phyloP scores from a whole-genome alignment of 1,140 invertebrate species.

The Drosophila willistoni region DNA sequence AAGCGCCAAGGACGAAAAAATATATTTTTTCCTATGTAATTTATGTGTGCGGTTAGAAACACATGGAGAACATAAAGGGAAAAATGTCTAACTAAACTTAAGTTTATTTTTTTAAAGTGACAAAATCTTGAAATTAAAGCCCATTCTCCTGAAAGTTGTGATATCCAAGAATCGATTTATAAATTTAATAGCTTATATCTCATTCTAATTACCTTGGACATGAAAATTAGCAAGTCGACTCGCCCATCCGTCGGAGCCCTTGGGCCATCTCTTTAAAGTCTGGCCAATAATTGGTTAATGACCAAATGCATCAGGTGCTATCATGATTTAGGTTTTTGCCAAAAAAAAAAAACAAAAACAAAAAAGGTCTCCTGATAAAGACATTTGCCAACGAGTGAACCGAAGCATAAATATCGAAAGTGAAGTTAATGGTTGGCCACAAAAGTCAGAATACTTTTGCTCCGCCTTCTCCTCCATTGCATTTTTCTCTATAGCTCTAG shows the following conservation, averaged over 20 bases:
- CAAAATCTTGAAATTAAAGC: too few species aligned
- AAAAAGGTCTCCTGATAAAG: conserved; percentile 36
- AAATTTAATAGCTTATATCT: background rate
- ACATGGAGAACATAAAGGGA: conserved; percentile 25
- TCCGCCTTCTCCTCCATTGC: background rate
- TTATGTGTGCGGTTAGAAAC: conserved; percentile 59
- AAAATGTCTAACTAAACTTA: conserved; percentile 18
- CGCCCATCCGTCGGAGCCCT: background rate
- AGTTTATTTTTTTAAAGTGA: background rate
- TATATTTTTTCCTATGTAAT: conserved; percentile 52
- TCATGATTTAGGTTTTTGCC: conserved; percentile 59
- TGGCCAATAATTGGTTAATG: conserved; percentile 65
- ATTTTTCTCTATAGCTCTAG: background rate
- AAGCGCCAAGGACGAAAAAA: conserved; percentile 47
- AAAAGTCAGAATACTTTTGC: conserved; percentile 62
- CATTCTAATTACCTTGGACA: conserved; percentile 7
- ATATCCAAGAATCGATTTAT: background rate
- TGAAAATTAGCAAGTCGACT: background rate
- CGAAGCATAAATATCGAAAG: conserved; percentile 42
- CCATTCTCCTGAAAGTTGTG: background rate
- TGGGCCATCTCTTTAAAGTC: conserved; percentile 11
- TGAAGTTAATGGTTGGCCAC: conserved; percentile 60
- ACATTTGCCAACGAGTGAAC: conserved; percentile 34
- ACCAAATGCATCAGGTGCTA: conserved; percentile 66
- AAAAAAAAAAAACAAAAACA: conserved; percentile 36